Base-by-base conservation (phyloP, 1,140 invertebrate genomes). In the Penaeus chinensis region DNA sequence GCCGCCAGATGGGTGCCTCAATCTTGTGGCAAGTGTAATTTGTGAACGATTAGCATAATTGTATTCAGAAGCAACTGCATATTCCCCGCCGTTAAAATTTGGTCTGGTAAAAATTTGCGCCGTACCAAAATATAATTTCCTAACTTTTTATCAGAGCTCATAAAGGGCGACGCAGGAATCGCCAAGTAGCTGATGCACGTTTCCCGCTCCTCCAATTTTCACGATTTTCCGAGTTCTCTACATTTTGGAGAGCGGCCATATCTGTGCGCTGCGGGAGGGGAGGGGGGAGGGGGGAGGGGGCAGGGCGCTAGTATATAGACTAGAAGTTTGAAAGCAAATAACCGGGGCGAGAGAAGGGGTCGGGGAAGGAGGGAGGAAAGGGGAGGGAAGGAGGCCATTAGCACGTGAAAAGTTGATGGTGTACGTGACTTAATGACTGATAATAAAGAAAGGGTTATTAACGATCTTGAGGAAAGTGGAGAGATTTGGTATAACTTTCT, bases 121-220 rank as follows among this genome's bases (percentile, higher is more conserved):
- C 22, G 27, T 22, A 32, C 85, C 37, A 60, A 69, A 87, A 80
- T 85, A 87, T 87, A 87, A 87, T 87, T 87, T 80, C 85, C 85
- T 61, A 87, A 87, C 85, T 87, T 87, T 87, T 87, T 87, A 87
- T 87, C 85, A 87, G 66, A 87, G 78, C 85, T 87, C 85, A 80
- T 87, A 87, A 87, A 63, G 85, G 85, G 85, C 78, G 77, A 60
- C 19, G 85, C 62, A 81, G 85, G 85, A 81, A 85, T 85, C 74
- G 61, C 83, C 83, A 85, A 85, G 83, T 78, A 78, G 83, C 78
- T 81, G 63, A 81, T 37, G 27, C 83, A 37, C 54, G 61, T 63
- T 65, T 20, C 61, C 79, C 61, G 54, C 63, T 63, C 63, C 79
- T 74, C 78, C 85, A 87, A 80, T 87, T 80, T 81, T 74, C 85